phyloP scores from a whole-genome alignment of 2,888 invertebrate species.

The Scaptomyza parva region DNA sequence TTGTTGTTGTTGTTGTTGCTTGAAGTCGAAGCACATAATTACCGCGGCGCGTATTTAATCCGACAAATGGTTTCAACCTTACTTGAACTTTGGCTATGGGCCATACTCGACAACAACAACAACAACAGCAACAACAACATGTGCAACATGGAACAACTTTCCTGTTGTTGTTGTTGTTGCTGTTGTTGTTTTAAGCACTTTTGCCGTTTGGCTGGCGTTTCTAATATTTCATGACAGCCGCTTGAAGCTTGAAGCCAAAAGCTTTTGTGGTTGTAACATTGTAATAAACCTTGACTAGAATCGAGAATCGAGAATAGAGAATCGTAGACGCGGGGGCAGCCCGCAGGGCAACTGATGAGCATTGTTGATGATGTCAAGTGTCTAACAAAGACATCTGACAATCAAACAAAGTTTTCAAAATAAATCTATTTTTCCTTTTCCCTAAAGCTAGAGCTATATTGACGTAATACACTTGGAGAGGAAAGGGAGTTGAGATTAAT shows the following conservation, averaged over 20 bases:
- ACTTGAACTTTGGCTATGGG: slow-evolving; percentile 79
- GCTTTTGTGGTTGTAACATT: slow-evolving; percentile 77
- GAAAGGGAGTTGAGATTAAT: neutral
- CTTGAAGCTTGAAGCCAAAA: slow-evolving; percentile 71
- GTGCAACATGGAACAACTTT: slow-evolving; percentile 52
- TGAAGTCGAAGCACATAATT: slow-evolving; percentile 76
- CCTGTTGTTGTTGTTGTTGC: slow-evolving; percentile 49
- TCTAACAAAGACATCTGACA: slow-evolving; percentile 49
- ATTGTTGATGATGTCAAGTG: slow-evolving; percentile 77
- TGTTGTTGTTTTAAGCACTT: slow-evolving; percentile 59
- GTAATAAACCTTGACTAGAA: slow-evolving; percentile 80
- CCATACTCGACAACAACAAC: slow-evolving; percentile 56
- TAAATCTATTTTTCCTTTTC: neutral
- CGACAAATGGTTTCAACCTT: slow-evolving; percentile 81
- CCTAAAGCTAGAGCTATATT: neutral
- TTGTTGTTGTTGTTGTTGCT: slow-evolving; percentile 38
- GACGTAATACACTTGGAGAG: slow-evolving; percentile 24
- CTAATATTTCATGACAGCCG: slow-evolving; percentile 80
- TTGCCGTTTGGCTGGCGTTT: slow-evolving; percentile 67
- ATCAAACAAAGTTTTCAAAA: slow-evolving; percentile 1
- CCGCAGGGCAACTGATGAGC: slow-evolving; percentile 49
- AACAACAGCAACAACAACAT: slow-evolving; percentile 44
- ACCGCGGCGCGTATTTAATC: slow-evolving; percentile 82
- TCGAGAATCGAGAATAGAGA: too few species aligned
- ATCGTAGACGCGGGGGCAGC: slow-evolving; percentile 23